Percentiles rank a stretch among this genome's conserved stretches.
phyloP scores from a whole-genome alignment of 1,140 invertebrate genomes.

The Tetranychus cinnabarinus region DNA sequence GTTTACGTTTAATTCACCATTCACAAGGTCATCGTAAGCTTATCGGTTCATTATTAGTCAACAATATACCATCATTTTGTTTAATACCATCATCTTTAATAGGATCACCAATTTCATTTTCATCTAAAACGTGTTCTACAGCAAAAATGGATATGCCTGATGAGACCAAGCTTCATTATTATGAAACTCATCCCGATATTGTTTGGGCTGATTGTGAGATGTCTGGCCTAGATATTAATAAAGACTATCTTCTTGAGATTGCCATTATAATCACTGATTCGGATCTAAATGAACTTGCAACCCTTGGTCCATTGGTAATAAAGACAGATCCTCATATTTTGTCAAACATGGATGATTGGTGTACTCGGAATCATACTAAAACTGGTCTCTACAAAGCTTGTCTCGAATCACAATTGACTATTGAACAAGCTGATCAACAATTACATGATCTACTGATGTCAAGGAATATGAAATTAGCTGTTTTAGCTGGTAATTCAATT shows the following conservation, averaged over 20 bases:
- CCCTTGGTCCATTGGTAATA: slow-evolving; percentile 4
- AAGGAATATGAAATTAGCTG: slow-evolving; percentile 32
- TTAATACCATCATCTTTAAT: too few relatives aligned
- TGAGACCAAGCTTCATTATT: background rate
- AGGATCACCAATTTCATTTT: too few relatives aligned
- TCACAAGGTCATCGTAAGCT: too few relatives aligned
- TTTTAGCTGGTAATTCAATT: slow-evolving; percentile 64
- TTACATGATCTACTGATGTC: slow-evolving; percentile 45
- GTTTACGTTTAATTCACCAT: too few relatives aligned
- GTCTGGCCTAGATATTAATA: slow-evolving; percentile 5
- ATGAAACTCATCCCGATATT: background rate
- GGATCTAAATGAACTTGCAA: slow-evolving; percentile 3
- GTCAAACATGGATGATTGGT: slow-evolving; percentile 53
- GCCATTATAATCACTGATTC: slow-evolving; percentile 6
- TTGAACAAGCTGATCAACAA: slow-evolving; percentile 38
- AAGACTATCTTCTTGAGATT: slow-evolving; percentile 6
- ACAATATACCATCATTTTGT: too few relatives aligned
- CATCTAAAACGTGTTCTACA: too few relatives aligned
- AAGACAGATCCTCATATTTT: slow-evolving; percentile 2
- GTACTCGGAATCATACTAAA: slow-evolving; percentile 44
- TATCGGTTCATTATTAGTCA: too few relatives aligned
- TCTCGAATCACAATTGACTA: slow-evolving; percentile 35
- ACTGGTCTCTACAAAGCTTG: slow-evolving; percentile 47
- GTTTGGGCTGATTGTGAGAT: slow-evolving; percentile 12
- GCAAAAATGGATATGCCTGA: too few relatives aligned